These are phyloP conservation scores for Intellagama lesueurii DNA, from an alignment of 2,797 vertebrate genomes.

Conservation along the genomic window DNA sequence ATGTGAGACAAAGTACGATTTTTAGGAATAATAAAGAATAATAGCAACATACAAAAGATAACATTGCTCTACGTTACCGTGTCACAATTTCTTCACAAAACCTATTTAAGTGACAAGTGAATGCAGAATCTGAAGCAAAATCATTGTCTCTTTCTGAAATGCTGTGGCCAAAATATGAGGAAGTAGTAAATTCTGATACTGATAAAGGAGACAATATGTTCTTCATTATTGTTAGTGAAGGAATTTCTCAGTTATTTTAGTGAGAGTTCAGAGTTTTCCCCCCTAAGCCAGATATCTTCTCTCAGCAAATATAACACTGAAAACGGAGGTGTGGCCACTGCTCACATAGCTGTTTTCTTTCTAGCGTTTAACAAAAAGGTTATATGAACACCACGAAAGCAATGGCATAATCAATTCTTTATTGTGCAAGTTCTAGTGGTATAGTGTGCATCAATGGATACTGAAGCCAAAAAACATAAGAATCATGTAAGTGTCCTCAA, in stretches of 20 bases:
- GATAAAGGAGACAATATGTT: not conserved
- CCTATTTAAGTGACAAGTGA: not conserved
- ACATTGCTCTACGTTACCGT: not conserved
- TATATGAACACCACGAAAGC: no score
- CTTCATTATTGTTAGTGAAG: not conserved
- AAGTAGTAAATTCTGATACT: not conserved
- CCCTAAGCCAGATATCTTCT: not conserved
- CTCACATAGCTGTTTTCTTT: not conserved
- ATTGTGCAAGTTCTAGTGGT: not conserved
- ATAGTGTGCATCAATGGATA: not conserved
- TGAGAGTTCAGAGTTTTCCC: not conserved
- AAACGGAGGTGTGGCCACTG: not conserved
- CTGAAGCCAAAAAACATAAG: not conserved
- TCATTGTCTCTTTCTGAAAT: not conserved
- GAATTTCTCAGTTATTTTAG: not conserved
- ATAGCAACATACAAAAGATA: not conserved
- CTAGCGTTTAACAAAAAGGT: not conserved
- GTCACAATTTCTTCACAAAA: not conserved
- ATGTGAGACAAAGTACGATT: not conserved
- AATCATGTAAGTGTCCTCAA: not conserved
- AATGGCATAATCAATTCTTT: not conserved
- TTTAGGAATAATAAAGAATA: not conserved
- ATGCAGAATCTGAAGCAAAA: conserved; percentile 4
- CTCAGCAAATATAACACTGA: not conserved
- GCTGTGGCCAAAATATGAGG: not conserved